A percentile compares a stretch with the other conserved stretches of the same genome.
phyloP scores from a whole-genome alignment of 2,888 invertebrate genomes.

The Embidobia sp. region DNA sequence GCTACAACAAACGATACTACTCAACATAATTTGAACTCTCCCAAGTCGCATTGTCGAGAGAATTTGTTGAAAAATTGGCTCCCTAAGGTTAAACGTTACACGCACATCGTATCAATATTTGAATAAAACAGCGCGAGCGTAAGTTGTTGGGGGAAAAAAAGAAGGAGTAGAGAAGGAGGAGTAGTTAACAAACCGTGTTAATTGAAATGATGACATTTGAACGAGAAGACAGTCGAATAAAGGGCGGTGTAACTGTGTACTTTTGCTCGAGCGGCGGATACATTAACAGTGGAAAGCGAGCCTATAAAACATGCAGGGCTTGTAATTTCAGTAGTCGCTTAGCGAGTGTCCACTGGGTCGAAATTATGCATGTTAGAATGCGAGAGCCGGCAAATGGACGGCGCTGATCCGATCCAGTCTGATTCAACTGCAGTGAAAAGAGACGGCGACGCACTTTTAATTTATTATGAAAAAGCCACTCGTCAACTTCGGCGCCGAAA shows the following conservation, averaged over 20 bases:
- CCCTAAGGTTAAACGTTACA: too few relatives aligned
- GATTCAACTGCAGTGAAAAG: background rate
- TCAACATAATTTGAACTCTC: too few relatives aligned
- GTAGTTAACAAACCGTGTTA: too few relatives aligned
- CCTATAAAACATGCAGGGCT: slow-evolving; percentile 38
- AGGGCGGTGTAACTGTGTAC: slow-evolving; percentile 18
- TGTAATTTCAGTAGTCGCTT: slow-evolving; percentile 49
- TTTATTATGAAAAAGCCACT: too few relatives aligned
- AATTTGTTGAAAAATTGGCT: too few relatives aligned
- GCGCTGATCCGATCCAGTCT: background rate
- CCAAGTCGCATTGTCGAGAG: too few relatives aligned
- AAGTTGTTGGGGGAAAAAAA: too few relatives aligned
- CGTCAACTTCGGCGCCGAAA: too few relatives aligned
- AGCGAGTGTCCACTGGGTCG: slow-evolving; percentile 31
- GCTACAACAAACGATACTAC: too few relatives aligned
- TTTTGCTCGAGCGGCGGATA: slow-evolving; percentile 12
- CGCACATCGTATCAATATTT: too few relatives aligned
- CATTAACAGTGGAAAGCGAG: slow-evolving; percentile 21
- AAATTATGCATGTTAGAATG: slow-evolving; percentile 40
- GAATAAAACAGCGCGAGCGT: too few relatives aligned
- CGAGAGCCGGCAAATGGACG: slow-evolving; percentile 4
- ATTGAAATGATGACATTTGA: slow-evolving; percentile 13
- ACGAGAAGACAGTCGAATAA: background rate
- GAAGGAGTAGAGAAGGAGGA: too few relatives aligned
- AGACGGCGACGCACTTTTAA: background rate